Conservation (phyloP, 64 coral and sea anemone species). For the Acropora tenuis region DNA sequence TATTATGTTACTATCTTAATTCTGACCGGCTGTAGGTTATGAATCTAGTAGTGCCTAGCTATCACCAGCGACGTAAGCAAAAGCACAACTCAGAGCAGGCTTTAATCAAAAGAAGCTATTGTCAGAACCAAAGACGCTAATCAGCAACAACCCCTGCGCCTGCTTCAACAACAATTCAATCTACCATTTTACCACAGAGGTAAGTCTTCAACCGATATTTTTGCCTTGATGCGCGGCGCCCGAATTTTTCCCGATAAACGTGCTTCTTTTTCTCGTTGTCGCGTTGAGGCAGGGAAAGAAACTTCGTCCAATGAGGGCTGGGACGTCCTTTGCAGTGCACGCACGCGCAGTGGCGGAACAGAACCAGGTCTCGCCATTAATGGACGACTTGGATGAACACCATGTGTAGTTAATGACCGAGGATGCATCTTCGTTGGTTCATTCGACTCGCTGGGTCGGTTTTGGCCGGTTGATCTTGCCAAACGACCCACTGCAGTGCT, state of each 20-base stretch:
- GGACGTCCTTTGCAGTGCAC: background rate
- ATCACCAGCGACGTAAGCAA: too few relatives aligned
- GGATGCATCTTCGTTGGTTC: background rate
- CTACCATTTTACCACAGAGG: too few relatives aligned
- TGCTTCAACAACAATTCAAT: too few relatives aligned
- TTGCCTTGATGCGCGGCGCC: background rate
- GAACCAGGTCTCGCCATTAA: background rate
- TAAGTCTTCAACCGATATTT: conserved; percentile 13
- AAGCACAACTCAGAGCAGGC: too few relatives aligned
- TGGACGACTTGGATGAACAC: background rate
- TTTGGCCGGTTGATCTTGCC: background rate
- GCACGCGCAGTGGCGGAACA: background rate
- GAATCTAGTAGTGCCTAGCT: too few relatives aligned
- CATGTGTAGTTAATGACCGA: background rate
- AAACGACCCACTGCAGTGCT: background rate
- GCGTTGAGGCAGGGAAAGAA: background rate
- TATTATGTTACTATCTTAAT: too few relatives aligned
- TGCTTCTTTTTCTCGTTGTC: background rate
- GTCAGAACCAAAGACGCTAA: too few relatives aligned
- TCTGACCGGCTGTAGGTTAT: too few relatives aligned
- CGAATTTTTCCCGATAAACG: background rate
- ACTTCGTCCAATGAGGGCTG: background rate
- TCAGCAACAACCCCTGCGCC: too few relatives aligned
- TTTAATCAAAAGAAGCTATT: too few relatives aligned
- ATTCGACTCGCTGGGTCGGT: background rate